Evolutionary conservation across 1,140 invertebrate genomes (phyloP), one percentile per base, ranked within the genome.

Genomic region (Schmidtea mediterranea): DNA sequence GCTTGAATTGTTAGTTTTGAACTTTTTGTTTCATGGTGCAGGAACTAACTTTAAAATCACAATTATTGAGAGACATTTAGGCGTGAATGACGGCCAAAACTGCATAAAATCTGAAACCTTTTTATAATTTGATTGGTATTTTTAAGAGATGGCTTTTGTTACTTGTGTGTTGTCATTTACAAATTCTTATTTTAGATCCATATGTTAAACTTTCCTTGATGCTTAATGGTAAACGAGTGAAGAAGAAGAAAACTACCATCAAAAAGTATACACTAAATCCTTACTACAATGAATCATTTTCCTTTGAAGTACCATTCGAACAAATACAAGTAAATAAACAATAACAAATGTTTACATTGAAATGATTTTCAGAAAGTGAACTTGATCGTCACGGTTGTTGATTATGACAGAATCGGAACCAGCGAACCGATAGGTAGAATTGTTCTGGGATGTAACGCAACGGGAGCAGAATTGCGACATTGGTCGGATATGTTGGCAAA

Each of bases 231-330:
- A 98, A 98, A 70, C 75, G 90, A 62, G 73, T 98, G 63, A 97
- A 98, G 76, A 98, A 98, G 75, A 98, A 97, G 79, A 98, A 98
- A 75, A 98, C 92, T 54, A 92, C 84, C 62, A 64, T 97, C 72
- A 98, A 98, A 75, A 98, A 98, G 72, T 97, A 89, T 71, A 98
- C 92, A 58, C 76, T 98, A 68, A 98, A 98, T 75, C 90, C 92
- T 56, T 98, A 98, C 75, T 99, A 95, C 76, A 98, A 99, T 75
- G 92, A 98, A n/a, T n/a, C n/a, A n/a, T n/a, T n/a, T n/a, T n/a
- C 86, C 65, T 98, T 98, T 74, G 92, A 98, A 76, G 87, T 98
- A 72, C 90, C 90, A 62, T 98, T 97, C 73, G 92, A 98, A 75
- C 90, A 98, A 74, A 97, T 98, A 72, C 89, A 97, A 80, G 90